Percentiles rank a stretch among this genome's conserved stretches.
phyloP scores from a whole-genome alignment of 2,888 invertebrate genomes.

The Hylaea fasciaria region DNA sequence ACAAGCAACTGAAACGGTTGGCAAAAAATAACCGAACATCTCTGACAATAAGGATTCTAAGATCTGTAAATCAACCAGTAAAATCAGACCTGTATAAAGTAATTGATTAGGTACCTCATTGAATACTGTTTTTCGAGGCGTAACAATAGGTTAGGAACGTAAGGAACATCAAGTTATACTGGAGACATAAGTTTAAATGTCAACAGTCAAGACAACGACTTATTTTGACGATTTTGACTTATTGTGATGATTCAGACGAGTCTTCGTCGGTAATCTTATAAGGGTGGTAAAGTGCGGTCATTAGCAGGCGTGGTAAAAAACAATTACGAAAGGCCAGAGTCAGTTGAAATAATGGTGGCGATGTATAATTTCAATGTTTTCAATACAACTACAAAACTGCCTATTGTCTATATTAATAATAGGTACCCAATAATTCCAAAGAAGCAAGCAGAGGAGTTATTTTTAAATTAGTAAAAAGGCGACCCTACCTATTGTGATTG shows the following conservation, averaged over 20 bases:
- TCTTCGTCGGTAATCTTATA: conserved; percentile 48
- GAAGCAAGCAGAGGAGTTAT: background rate
- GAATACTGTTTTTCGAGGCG: conserved; percentile 40
- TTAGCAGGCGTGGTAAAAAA: conserved; percentile 41
- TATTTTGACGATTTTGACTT: no score
- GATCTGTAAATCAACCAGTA: conserved; percentile 40
- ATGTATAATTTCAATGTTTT: conserved; percentile 20
- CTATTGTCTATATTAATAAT: conserved; percentile 14
- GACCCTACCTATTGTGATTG: background rate
- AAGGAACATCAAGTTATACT: conserved; percentile 50
- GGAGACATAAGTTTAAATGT: conserved; percentile 50
- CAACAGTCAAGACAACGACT: conserved; percentile 57
- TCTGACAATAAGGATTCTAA: conserved; percentile 45
- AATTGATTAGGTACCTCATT: conserved; percentile 48
- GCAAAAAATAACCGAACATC: conserved; percentile 47
- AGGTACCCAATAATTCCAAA: background rate
- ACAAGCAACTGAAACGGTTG: conserved; percentile 41
- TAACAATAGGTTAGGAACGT: conserved; percentile 47
- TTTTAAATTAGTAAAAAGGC: background rate
- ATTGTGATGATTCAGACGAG: no score
- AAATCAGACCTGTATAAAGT: conserved; percentile 43
- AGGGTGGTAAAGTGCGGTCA: conserved; percentile 43
- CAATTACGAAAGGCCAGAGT: conserved; percentile 17
- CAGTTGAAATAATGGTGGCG: conserved; percentile 33
- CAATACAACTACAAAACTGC: conserved; percentile 9